Evolutionary conservation across 2,797 vertebrate species (phyloP), one percentile per base, ranked within the genome.

Genomic region (Sphenodon punctatus): DNA sequence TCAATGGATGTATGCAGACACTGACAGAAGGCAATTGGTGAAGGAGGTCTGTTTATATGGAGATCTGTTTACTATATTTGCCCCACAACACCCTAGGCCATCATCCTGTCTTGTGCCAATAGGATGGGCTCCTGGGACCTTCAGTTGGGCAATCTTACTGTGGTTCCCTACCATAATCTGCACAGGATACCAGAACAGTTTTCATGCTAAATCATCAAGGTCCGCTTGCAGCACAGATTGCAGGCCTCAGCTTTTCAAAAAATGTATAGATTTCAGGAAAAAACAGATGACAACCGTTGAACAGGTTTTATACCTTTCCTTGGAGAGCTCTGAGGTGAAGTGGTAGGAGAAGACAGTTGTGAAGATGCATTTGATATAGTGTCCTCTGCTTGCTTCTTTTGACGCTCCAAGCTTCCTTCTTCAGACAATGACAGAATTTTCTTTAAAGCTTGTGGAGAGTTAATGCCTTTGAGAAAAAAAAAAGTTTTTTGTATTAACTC

Each of bases 381-480:
- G 73, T 99, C 99, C 87, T 99, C 99, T 46, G 97, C 94, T 78
- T 96, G 97, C 68, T 97, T 97, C 89, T 97, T 97, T 85, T 98
- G 97, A 67, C 97, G 95, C 23, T 99, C 98, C 83, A 96, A 93
- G 74, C 90, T 97, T 71, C 95, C 97, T 95, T 99, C 98, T 95
- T 99, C 99, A 0, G 99, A 99, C 91, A 99, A 95, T 23, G 98
- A 98, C 91, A 99, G 97, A 79, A 99, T 99, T 96, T 99, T 99
- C 97, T 99, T 99, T 96, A 99, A 96, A 92, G 98, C 98, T 96
- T 99, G 98, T 0, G 98, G 99, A 20, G 99, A 99, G 86, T 98
- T 99, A 85, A 98, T 99, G 86, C 98, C 99, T 99, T 76, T 23
- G 80, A 85, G 77, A 30, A 80, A 87, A 84, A 77, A 71, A 2